phyloP scores from a whole-genome alignment of 1,140 invertebrate genomes.

The Nixonia krombeini region DNA sequence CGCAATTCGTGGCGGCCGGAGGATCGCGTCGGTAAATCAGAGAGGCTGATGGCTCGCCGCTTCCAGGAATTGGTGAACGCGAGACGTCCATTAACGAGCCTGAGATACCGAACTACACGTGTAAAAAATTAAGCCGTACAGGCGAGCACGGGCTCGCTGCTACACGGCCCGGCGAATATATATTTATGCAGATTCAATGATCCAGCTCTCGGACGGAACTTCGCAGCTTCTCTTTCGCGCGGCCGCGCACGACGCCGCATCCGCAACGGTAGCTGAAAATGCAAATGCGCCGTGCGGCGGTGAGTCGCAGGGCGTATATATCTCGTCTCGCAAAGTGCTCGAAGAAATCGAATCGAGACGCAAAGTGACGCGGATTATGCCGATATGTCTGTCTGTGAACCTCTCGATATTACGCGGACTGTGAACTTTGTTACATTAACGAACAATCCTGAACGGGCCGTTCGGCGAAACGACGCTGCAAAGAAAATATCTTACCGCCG shows the following conservation, averaged over 20 bases:
- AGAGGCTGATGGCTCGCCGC: slow-evolving; percentile 11
- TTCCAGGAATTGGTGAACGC: slow-evolving; percentile 42
- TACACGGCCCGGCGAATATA: slow-evolving; percentile 27
- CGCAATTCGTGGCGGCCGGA: slow-evolving; percentile 38
- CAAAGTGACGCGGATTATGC: slow-evolving; percentile 44
- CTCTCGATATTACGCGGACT: slow-evolving; percentile 23
- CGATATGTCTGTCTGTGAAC: slow-evolving; percentile 29
- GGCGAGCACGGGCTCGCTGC: slow-evolving; percentile 15
- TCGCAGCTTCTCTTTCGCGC: slow-evolving; percentile 14
- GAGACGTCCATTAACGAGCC: slow-evolving; percentile 44
- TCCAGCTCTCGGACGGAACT: slow-evolving; percentile 31
- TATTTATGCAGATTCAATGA: slow-evolving; percentile 45
- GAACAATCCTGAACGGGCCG: too few relatives aligned
- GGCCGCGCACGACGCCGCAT: slow-evolving; percentile 33
- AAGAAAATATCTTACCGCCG: too few relatives aligned
- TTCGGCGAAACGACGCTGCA: too few relatives aligned
- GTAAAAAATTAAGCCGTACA: slow-evolving; percentile 50
- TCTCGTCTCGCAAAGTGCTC: slow-evolving; percentile 44
- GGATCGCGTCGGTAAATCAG: slow-evolving; percentile 28
- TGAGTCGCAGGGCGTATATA: slow-evolving; percentile 50
- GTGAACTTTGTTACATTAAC: slow-evolving; percentile 23
- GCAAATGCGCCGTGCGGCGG: slow-evolving; percentile 46
- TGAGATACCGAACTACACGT: slow-evolving; percentile 48
- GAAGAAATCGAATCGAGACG: slow-evolving; percentile 42
- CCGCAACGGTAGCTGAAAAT: slow-evolving; percentile 49